Base-by-base conservation (phyloP, 2,888 invertebrate genomes). In the Dendrolimus pini region DNA sequence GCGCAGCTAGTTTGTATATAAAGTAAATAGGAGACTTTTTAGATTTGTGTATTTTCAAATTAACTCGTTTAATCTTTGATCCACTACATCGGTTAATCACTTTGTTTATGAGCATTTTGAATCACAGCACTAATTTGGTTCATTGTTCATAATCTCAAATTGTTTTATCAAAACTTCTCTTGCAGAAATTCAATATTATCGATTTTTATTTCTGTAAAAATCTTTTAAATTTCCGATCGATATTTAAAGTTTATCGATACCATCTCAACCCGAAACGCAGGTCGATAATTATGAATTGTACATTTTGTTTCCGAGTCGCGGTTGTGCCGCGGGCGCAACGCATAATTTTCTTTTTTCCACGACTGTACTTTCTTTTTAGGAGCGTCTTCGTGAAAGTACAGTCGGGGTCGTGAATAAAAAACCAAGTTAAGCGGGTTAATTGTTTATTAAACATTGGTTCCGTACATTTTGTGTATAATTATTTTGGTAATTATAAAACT, bases 201-300 rank as follows among this genome's bases (percentile, higher is more conserved):
- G 30, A 30, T 30, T 30, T 30, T 30, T 3, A 30, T 30, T 30
- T 6, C 30, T 30, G 30, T 30, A 30, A 3, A 30, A 30, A 30
- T 30, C 30, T 30, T 30, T 30, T 30, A 30, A 30, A 30, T 6
- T 30, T 30, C 1, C 30, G 0, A 30, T 30, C 30, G 30, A 30
- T 30, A 30, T 30, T 30, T 47, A 47, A 10, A 47, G 55, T 64
- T 66, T 66, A 74, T 75, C 74, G 83, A 82, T 70, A 74, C 64
- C 66, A 69, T 66, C 70, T 69, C 83, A 79, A 73, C 84, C 75
- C 82, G 85, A 81, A 65, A 63, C 60, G 65, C 67, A 70, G 72
- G 76, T 80, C 81, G 82, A 84, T 87, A 87, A 87, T 87, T 88
- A 85, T 83, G 82, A 82, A 83, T 80, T 80, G 82, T 82, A 78